Evolutionary conservation across 1,140 invertebrate species (phyloP).

Genomic region (Dryas iulia): DNA sequence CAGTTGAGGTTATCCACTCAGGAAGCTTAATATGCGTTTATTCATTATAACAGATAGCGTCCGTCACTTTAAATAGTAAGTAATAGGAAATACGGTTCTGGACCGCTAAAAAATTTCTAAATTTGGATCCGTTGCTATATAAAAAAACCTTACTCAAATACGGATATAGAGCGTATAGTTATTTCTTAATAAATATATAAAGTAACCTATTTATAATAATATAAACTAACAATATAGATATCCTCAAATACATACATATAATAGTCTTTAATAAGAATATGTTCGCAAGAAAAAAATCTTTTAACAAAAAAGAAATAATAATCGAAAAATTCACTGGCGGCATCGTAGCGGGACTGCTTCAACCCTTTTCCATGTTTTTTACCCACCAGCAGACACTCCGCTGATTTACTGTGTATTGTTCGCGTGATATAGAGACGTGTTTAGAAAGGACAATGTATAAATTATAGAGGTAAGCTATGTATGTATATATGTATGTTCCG

Average conservation of each 20-base stretch:
- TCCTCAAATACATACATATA: background rate
- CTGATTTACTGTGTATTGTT: constrained; percentile 49
- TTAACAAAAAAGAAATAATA: background rate
- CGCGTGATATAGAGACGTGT: constrained; percentile 1
- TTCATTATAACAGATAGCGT: too few relatives aligned
- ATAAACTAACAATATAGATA: too few relatives aligned
- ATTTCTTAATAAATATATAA: too few relatives aligned
- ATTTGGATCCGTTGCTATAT: too few relatives aligned
- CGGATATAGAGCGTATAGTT: too few relatives aligned
- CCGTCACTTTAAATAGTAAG: too few relatives aligned
- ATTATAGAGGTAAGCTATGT: background rate
- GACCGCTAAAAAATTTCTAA: too few relatives aligned
- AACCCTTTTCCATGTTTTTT: constrained; percentile 25
- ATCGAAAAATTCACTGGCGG: background rate
- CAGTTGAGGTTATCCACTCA: too few relatives aligned
- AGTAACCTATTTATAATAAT: too few relatives aligned
- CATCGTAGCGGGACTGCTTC: constrained; percentile 3
- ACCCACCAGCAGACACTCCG: constrained; percentile 21
- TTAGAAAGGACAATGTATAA: background rate
- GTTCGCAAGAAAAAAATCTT: background rate
- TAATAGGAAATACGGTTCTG: too few relatives aligned
- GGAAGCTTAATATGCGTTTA: too few relatives aligned
- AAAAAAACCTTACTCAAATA: too few relatives aligned
- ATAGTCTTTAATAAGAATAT: background rate
- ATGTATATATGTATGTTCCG: background rate